Base-by-base conservation (phyloP, 1,140 invertebrate genomes). In the Andrena cerasifolii region DNA sequence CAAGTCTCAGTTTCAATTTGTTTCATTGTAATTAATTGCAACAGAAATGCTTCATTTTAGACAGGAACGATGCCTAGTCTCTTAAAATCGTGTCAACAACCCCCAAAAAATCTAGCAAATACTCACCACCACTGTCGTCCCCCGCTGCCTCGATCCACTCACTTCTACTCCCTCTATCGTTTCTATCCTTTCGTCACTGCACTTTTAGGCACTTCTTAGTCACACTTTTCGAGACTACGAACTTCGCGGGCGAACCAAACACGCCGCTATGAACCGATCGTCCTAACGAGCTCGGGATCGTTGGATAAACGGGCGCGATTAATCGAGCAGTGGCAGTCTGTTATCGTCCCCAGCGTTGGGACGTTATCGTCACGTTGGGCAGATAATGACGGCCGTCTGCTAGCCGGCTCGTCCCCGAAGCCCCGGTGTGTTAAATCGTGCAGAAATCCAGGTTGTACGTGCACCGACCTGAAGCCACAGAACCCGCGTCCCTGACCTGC, bases 401-500 rank as follows among this genome's bases (percentile, higher is more conserved):
- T 8, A n/a, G 14, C 36, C 21, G 18, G 21, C 49, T 21, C 26
- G 49, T 31, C 26, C 40, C 28, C 31, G 78, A 79, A 75, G 80
- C 76, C 75, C 40, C 26, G 45, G 56, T n/a, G 36, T 54, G 81
- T 51, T 83, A 83, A 83, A 83, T 83, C 68, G 80, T 14, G 80
- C 77, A 70, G 71, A 84, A 71, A 84, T 84, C 81, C 80, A 84
- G 80, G 70, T 56, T 73, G 73, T 28, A 63, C 63, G 79, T 68
- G 61, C 81, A 47, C 79, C 78, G 78, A 80, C 74, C 80, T 68
- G 82, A 85, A 81, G 79, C 74, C 82, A 16, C 12, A 12, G 65
- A 77, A 43, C 51, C 21, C n/a, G 56, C 62, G 63, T 79, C 84
- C 82, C 84, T 85, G 84, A 85, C 84, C 84, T 33, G 84, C 82